These are phyloP conservation scores for Spodoptera littoralis DNA, from an alignment of 2,888 invertebrate species.

Conservation along the genomic window DNA sequence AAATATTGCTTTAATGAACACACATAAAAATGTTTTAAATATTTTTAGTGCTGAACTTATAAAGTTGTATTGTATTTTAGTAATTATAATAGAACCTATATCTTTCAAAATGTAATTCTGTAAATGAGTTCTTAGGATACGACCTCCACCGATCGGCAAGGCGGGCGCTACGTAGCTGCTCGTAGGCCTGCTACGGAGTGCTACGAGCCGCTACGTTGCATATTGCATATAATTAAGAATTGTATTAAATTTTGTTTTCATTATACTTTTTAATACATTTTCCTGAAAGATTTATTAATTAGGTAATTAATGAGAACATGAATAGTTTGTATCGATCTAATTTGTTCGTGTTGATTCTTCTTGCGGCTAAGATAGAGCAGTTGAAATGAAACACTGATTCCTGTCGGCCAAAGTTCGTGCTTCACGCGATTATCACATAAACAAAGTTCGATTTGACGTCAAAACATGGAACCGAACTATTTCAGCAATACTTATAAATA, in stretches of 20 bases:
- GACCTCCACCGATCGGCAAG: not conserved
- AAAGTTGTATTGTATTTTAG: no score
- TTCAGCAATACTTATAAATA: conserved; percentile 28
- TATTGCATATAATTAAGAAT: conserved; percentile 6
- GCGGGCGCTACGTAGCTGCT: not conserved
- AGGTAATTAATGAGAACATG: not conserved
- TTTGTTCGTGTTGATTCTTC: conserved; percentile 16
- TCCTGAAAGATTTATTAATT: no score
- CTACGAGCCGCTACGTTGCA: conserved; percentile 18
- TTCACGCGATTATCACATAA: conserved; percentile 71
- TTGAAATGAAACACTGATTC: conserved; percentile 54
- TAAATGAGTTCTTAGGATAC: not conserved
- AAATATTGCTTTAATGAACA: no score
- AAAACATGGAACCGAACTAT: conserved; percentile 43
- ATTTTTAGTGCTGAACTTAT: no score
- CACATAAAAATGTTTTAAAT: no score
- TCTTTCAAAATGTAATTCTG: no score
- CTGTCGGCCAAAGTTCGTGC: conserved; percentile 62
- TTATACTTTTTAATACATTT: no score
- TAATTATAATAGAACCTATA: no score
- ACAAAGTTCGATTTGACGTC: conserved; percentile 68
- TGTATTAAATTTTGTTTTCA: not conserved
- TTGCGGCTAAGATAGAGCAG: conserved; percentile 55
- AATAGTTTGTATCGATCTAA: conserved; percentile 12
- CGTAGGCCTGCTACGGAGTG: conserved; percentile 10